Conservation (phyloP, 2,797 vertebrate species). For the Gymnothorax reevesii region DNA sequence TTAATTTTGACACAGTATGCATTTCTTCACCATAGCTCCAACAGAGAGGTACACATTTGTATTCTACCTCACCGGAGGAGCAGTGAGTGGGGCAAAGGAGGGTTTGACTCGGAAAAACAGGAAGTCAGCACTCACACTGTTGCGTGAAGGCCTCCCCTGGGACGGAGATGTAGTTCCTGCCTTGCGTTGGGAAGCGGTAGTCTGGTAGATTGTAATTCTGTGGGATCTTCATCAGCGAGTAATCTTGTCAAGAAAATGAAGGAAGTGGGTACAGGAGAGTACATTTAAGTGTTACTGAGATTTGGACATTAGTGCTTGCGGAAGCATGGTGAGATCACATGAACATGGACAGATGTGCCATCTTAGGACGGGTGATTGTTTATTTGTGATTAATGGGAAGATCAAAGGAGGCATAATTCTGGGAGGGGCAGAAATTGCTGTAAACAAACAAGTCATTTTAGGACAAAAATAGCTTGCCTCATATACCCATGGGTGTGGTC, state of each 20-base stretch:
- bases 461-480: slow-evolving; percentile 22
- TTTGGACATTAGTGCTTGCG: neutral
- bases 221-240: slow-evolving; percentile 81
- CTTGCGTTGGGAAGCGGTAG: slow-evolving; percentile 88
- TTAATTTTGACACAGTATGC: neutral
- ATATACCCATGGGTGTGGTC: slow-evolving; percentile 5
- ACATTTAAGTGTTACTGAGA: neutral
- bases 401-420: slow-evolving; percentile 39
- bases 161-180: slow-evolving; percentile 88
- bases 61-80: neutral
- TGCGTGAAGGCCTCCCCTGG: slow-evolving; percentile 83
- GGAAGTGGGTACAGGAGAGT: slow-evolving; percentile 35
- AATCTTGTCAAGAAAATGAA: slow-evolving; percentile 74
- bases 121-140: slow-evolving; percentile 74
- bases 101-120: neutral
- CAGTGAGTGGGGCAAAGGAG: no score
- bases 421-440: slow-evolving; percentile 36
- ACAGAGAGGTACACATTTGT: no score
- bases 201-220: slow-evolving; percentile 71
- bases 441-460: slow-evolving; percentile 48
- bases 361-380: neutral
- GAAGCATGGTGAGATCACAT: neutral
- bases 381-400: slow-evolving; percentile 41
- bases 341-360: neutral
- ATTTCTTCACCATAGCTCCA: neutral